Conservation (phyloP, 2,888 invertebrate species). For the Eristalis tenax region DNA sequence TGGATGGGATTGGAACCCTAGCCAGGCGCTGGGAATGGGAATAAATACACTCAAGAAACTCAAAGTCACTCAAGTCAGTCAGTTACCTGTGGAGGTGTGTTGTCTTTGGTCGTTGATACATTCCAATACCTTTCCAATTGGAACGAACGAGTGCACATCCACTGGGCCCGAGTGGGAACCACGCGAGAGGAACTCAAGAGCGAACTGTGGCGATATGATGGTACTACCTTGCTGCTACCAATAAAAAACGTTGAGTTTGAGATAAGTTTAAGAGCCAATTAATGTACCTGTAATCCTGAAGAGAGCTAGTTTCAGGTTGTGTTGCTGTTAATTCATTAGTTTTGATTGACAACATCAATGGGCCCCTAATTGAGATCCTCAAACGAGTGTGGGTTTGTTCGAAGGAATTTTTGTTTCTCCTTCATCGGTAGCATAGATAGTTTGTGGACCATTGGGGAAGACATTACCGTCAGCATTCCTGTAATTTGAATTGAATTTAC, state of each 20-base stretch:
- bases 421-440: not conserved
- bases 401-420: not conserved
- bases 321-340: conserved; percentile 61
- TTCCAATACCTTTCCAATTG: conserved; percentile 62
- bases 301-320: conserved; percentile 35
- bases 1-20: conserved; percentile 6
- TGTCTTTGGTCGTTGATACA: not conserved
- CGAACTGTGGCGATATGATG: not conserved
- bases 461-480: not conserved
- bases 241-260: conserved; percentile 46
- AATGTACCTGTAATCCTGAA: conserved; percentile 53
- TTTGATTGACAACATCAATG: conserved; percentile 68
- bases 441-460: not conserved
- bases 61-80: conserved; percentile 28
- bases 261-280: conserved; percentile 66
- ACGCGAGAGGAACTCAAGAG: conserved; percentile 48
- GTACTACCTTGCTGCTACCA: conserved; percentile 24
- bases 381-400: not conserved
- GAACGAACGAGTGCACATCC: not conserved
- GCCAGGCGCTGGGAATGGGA: conserved; percentile 17
- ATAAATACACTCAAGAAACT: not conserved
- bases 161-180: conserved; percentile 36
- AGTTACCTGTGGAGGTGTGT: not conserved
- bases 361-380: conserved; percentile 49
- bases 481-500: too few species aligned